Evolutionary conservation across 2,113 vertebrate species (phyloP).

Genomic region (Calonectris borealis): DNA sequence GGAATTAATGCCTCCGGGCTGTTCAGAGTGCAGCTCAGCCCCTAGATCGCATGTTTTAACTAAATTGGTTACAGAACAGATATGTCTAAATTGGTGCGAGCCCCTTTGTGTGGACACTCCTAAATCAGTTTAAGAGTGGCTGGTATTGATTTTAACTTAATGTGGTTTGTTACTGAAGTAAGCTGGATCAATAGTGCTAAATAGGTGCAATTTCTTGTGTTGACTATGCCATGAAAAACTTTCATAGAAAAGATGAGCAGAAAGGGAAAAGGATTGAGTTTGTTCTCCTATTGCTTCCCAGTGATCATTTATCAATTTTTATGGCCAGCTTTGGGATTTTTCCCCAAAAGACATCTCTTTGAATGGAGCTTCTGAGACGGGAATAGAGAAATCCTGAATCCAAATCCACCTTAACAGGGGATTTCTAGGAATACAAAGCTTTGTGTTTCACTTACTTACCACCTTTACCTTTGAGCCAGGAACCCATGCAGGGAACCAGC

Average conservation of each 20-base stretch:
- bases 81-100: constrained; percentile 43
- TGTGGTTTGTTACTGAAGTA: constrained; percentile 66
- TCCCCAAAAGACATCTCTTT: not conserved
- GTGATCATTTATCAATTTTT: not conserved
- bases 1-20: not conserved
- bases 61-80: constrained; percentile 33
- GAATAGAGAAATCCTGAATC: not conserved
- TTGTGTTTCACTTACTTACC: not conserved
- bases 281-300: not conserved
- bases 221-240: constrained; percentile 1
- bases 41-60: not conserved
- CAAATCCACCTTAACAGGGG: not conserved
- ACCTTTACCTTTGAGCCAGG: not conserved
- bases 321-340: not conserved
- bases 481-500: not conserved
- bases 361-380: not conserved
- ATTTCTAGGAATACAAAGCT: not conserved
- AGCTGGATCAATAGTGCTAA: constrained; percentile 61
- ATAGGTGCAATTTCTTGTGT: constrained; percentile 50
- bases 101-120: constrained; percentile 49
- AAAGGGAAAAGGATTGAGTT: not conserved
- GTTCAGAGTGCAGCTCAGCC: not conserved
- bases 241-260: not conserved
- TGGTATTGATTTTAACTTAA: constrained; percentile 65
- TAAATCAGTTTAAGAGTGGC: constrained; percentile 66